These are phyloP conservation scores for Hirundo rustica DNA, from an alignment of 2,797 vertebrate genomes.

Conservation along the genomic window DNA sequence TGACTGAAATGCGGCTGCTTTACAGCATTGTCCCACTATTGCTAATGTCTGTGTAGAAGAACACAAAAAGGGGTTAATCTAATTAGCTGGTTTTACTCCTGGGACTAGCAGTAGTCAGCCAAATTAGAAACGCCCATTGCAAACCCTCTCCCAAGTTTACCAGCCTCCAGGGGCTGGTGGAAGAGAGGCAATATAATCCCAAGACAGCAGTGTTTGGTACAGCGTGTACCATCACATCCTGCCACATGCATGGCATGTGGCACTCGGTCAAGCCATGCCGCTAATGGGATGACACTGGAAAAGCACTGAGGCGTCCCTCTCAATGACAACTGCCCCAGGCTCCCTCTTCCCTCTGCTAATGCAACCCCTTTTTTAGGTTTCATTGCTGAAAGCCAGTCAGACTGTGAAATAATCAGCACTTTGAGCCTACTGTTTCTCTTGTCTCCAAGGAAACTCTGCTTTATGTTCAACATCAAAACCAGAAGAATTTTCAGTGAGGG, in stretches of 20 bases:
- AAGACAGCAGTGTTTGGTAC: background rate
- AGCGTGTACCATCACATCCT: background rate
- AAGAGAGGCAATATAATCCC: background rate
- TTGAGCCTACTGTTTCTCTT: background rate
- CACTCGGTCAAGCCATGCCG: background rate
- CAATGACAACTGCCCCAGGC: accelerated
- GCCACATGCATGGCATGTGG: accelerated
- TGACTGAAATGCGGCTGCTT: background rate
- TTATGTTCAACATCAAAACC: background rate
- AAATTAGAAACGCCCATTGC: conserved; percentile 33
- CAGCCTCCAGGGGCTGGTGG: background rate
- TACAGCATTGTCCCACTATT: background rate
- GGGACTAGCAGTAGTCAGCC: background rate
- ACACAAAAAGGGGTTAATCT: background rate
- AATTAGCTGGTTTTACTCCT: conserved; percentile 30
- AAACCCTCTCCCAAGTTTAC: background rate
- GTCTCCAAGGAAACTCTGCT: conserved; percentile 41
- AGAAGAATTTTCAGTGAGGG: background rate
- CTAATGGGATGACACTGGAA: background rate
- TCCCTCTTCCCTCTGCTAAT: background rate
- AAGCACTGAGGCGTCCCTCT: background rate
- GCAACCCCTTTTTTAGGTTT: background rate
- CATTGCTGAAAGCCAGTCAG: background rate
- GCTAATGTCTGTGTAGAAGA: background rate
- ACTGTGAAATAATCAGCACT: background rate